Base-by-base conservation (phyloP, 2,888 invertebrate species). In the Ochropleura leucogaster region DNA sequence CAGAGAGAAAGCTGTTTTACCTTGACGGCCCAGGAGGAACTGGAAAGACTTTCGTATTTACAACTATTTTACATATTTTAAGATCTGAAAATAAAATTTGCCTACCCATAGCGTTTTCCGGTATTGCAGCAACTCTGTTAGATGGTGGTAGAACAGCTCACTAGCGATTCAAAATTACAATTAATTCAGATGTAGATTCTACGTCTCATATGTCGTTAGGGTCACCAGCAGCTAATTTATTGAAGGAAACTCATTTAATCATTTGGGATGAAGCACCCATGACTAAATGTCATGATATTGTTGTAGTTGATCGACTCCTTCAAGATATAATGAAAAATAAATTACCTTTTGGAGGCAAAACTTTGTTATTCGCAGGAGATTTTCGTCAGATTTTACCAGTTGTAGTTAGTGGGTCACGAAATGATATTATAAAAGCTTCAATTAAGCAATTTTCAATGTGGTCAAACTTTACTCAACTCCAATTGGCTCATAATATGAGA, bases 281-380 rank as follows among this genome's bases (percentile, higher is more conserved):
- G 80, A 78, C 78, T 80, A 83, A 79, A 83, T 80, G 73, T 83
- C 75, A 80, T 80, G 74, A 79, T 83, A 83, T 80, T 79, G 74
- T 80, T 83, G 83, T 80, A 80, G 78, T 80, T 78, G 72, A 80
- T 83, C 80, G 77, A 83, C 83, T 83, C 80, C 69, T 81, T 81
- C 79, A 81, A 81, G 81, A 83, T 81, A 81, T 83, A 83, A 79
- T 83, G 79, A 77, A 79, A 75, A 83, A 18, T 62, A 62, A 62
- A 62, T 62, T 46, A 46, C 46, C 60, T 60, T 60, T 60, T 60
- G 60, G 60, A 20, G 47, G 20, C 63, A 63, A 47, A 44, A 63
- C 47, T 63, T 63, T 60, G 12, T 63, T 47, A 63, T 47, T 63
- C 47, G 63, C 63, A 63, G 63, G 63, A 47, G 46, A 63, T 47